These are phyloP conservation scores for Scaptodrosophila latifasciaeformis DNA, from an alignment of 2,888 invertebrate genomes.

Conservation along the genomic window DNA sequence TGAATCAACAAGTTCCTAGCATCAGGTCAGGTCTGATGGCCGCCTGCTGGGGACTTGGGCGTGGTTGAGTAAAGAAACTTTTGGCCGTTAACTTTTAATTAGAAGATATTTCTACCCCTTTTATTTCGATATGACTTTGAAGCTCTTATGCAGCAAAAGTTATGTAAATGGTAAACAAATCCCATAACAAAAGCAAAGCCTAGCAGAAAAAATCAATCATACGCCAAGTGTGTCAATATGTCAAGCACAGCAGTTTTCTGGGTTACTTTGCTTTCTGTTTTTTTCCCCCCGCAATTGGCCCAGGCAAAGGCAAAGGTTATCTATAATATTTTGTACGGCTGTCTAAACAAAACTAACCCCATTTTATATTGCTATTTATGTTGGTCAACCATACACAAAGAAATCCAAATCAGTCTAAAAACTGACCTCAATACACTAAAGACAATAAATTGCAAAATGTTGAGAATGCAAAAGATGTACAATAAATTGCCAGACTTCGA, in stretches of 20 bases:
- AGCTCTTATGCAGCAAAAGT: no score
- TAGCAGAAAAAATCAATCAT: slow-evolving; percentile 50
- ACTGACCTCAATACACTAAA: slow-evolving; percentile 61
- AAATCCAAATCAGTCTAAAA: slow-evolving; percentile 25
- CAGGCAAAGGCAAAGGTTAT: no score
- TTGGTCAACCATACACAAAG: slow-evolving; percentile 40
- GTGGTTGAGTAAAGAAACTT: no score
- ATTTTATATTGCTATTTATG: slow-evolving; percentile 59
- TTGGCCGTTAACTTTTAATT: background rate
- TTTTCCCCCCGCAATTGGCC: slow-evolving; percentile 20
- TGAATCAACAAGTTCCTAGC: slow-evolving; percentile 48
- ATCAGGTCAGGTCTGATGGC: background rate
- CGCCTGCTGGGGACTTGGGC: no score
- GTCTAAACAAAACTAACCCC: slow-evolving; percentile 62
- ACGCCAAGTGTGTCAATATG: slow-evolving; percentile 62
- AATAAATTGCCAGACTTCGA: slow-evolving; percentile 53
- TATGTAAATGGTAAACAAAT: no score
- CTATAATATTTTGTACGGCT: slow-evolving; percentile 6
- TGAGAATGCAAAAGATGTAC: slow-evolving; percentile 57
- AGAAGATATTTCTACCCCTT: background rate
- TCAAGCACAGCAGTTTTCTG: slow-evolving; percentile 33
- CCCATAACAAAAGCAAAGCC: no score
- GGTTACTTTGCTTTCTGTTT: slow-evolving; percentile 10
- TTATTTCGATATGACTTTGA: no score
- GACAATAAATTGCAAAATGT: slow-evolving; percentile 61